Conservation (phyloP, 2,797 vertebrate genomes). For the Eidolon dupreanum region DNA sequence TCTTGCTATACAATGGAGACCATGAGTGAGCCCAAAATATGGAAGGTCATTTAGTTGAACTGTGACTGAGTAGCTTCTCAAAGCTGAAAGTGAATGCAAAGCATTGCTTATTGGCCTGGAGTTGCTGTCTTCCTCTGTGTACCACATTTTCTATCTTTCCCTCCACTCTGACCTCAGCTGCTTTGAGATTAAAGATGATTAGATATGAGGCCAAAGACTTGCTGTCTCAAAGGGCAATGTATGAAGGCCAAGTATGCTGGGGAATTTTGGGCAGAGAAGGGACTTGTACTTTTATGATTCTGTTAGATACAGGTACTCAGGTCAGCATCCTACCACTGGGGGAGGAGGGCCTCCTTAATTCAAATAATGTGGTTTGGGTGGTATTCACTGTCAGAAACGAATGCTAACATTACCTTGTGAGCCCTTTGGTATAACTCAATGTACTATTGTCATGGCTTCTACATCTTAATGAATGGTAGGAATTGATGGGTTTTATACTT, state of each 20-base stretch:
- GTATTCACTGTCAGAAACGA: neutral
- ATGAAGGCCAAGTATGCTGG: too few relatives aligned
- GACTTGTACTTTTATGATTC: neutral
- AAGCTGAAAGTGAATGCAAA: neutral
- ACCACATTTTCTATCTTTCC: neutral
- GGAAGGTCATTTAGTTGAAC: neutral
- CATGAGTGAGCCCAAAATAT: neutral
- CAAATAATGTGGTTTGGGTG: neutral
- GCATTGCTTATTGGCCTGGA: neutral
- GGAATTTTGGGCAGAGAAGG: neutral
- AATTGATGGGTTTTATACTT: neutral
- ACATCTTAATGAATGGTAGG: neutral
- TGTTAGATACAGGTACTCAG: neutral
- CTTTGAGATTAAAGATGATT: neutral
- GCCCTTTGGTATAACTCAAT: neutral
- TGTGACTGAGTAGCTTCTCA: neutral
- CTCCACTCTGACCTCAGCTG: neutral
- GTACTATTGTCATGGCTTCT: neutral
- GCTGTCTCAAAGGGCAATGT: neutral
- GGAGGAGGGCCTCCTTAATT: neutral
- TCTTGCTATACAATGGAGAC: neutral
- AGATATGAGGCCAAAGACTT: neutral
- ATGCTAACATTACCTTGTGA: neutral
- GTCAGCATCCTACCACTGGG: neutral
- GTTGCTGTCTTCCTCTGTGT: neutral